phyloP scores from a whole-genome alignment of 2,888 invertebrate genomes.

The Drosophila demipolita region DNA sequence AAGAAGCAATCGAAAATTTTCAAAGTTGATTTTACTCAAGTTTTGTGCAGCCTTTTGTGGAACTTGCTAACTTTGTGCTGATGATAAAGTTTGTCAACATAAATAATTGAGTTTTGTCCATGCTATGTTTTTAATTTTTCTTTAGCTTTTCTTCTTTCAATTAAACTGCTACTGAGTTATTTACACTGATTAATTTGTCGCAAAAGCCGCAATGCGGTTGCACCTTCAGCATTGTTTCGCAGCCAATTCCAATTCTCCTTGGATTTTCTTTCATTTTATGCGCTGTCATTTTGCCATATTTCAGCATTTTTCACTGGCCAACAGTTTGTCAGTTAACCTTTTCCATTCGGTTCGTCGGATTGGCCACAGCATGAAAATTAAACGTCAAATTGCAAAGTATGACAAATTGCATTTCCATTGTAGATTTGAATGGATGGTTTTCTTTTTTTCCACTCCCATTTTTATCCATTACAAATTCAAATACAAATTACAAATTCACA shows the following conservation, averaged over 20 bases:
- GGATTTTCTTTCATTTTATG: constrained; percentile 41
- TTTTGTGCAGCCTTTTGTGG: constrained; percentile 13
- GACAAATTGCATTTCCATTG: constrained; percentile 74
- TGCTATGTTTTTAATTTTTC: background rate
- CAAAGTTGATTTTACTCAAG: constrained; percentile 30
- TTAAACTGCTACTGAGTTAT: constrained; percentile 7
- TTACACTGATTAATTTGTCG: constrained; percentile 46
- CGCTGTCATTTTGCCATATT: constrained; percentile 48
- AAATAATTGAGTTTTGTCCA: constrained; percentile 4
- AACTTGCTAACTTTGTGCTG: background rate
- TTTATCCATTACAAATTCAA: constrained; percentile 34
- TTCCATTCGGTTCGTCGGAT: constrained; percentile 23
- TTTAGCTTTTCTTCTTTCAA: background rate
- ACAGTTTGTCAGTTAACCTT: constrained; percentile 34
- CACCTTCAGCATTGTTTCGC: constrained; percentile 23
- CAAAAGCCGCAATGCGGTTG: constrained; percentile 30
- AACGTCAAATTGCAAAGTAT: constrained; percentile 69
- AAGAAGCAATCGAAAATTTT: constrained; percentile 33
- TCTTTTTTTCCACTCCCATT: constrained; percentile 1
- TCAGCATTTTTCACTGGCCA: constrained; percentile 33
- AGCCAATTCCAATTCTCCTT: background rate
- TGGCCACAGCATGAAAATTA: constrained; percentile 49
- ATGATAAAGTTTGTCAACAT: constrained; percentile 18
- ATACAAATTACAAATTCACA: too few relatives aligned
- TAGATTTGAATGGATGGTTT: constrained; percentile 59